Percentiles rank a stretch among this genome's conserved stretches.
Conservation (phyloP, 1,140 invertebrate species). For the Brachionus paranguensis region DNA sequence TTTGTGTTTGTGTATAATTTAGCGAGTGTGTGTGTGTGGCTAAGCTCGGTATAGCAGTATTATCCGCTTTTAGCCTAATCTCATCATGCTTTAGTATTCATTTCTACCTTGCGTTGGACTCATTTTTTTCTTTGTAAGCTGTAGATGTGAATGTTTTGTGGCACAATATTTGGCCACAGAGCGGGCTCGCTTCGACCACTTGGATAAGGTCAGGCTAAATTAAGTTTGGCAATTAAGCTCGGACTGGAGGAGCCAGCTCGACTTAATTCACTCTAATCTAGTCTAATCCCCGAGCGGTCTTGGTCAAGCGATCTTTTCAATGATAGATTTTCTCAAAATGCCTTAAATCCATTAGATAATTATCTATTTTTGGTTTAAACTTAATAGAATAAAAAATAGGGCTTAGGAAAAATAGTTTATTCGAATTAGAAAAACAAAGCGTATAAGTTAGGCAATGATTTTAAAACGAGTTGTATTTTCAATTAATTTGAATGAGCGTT, state of each 20-base stretch:
- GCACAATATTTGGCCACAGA: not conserved
- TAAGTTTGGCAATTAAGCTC: not conserved
- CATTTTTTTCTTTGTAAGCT: not conserved
- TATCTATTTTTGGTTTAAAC: conserved; percentile 3
- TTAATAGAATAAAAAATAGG: not conserved
- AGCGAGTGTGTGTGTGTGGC: not conserved
- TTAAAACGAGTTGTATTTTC: not conserved
- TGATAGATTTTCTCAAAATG: conserved; percentile 18
- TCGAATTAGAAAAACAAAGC: not conserved
- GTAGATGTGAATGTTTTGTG: not conserved
- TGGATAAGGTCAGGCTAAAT: not conserved
- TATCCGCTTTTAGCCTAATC: not conserved
- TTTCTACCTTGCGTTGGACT: not conserved
- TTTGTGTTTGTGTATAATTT: conserved; percentile 31
- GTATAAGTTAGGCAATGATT: conserved; percentile 9
- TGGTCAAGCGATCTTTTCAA: not conserved
- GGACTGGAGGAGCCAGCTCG: not conserved
- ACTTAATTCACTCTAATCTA: conserved; percentile 5
- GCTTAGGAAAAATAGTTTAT: not conserved
- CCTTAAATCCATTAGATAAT: conserved; percentile 18
- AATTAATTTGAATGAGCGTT: not conserved
- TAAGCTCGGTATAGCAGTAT: not conserved
- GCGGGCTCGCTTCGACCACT: not conserved
- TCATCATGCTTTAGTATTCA: not conserved
- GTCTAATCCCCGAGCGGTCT: not conserved